These are phyloP conservation scores for Nothoprocta perdicaria DNA, from an alignment of 2,113 vertebrate species.

Conservation along the genomic window DNA sequence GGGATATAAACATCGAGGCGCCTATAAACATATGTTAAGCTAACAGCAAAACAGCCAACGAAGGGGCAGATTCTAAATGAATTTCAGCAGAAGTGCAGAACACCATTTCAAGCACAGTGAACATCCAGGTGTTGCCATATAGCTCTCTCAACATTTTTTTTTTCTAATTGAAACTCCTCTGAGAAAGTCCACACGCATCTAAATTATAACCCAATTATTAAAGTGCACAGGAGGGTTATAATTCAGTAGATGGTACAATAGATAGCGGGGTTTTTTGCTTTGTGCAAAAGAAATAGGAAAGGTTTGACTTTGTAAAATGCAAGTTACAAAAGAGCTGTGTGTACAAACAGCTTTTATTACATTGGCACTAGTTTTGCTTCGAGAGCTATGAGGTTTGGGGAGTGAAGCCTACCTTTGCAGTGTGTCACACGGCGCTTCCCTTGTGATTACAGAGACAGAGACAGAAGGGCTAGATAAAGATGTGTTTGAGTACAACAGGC, in stretches of 20 bases:
- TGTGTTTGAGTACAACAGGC: slow-evolving; percentile 69
- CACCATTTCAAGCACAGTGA: slow-evolving; percentile 67
- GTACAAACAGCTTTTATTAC: slow-evolving; percentile 27
- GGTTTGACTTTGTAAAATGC: neutral
- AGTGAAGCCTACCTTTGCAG: slow-evolving; percentile 95
- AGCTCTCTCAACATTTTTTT: slow-evolving; percentile 73
- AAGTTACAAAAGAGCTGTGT: neutral
- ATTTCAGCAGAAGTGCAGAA: slow-evolving; percentile 65
- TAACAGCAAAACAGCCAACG: slow-evolving; percentile 48
- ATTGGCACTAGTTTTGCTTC: slow-evolving; percentile 61
- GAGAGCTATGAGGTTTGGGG: slow-evolving; percentile 77
- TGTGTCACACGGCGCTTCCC: slow-evolving; percentile 97
- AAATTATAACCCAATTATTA: neutral
- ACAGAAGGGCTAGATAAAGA: slow-evolving; percentile 90
- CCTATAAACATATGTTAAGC: slow-evolving; percentile 52
- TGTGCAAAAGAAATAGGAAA: neutral
- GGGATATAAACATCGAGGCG: slow-evolving; percentile 18
- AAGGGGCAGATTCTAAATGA: slow-evolving; percentile 25
- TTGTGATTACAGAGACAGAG: slow-evolving; percentile 95
- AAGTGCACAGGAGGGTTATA: slow-evolving; percentile 59
- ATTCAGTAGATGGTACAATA: neutral
- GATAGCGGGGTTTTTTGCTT: neutral
- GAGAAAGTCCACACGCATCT: slow-evolving; percentile 9
- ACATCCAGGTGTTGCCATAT: slow-evolving; percentile 58
- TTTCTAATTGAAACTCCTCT: slow-evolving; percentile 8